Evolutionary conservation across 1,140 invertebrate species (phyloP), one percentile per base, ranked within the genome.

Genomic region (Dolichoris vasculosae): DNA sequence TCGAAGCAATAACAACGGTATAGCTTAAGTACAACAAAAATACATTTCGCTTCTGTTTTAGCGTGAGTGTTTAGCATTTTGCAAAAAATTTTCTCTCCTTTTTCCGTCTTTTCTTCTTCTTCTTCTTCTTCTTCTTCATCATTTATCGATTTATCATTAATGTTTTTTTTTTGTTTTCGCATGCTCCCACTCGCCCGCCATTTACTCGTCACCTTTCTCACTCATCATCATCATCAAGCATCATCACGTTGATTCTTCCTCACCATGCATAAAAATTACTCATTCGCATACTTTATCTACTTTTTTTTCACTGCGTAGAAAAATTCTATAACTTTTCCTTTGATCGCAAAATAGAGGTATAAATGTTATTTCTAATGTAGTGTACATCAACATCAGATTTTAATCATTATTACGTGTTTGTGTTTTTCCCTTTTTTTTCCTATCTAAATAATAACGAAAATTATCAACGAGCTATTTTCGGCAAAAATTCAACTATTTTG

Each of bases 21-120:
- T 79, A 86, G 85, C 87, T 88, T 88, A 88, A 88, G 87, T 88
- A 88, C 87, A 88, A 88, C 83, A 88, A 87, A 88, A 88, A 88
- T 88, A 84, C 84, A 86, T 86, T 86, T 86, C 73, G 84, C 84
- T 82, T 86, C 80, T 82, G 82, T 87, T 81, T 80, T 84, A 83
- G 78, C 86, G 86, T 84, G 86, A 87, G 82, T 84, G 82, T 59
- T 84, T 82, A 78, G 82, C 83, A 84, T 81, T 87, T 82, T 51
- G 81, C 78, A 73, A 81, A 84, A 73, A 59, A 67, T 43, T 84
- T 83, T 79, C 51, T 64, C 35, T 55, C 67, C 11, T 71, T 64
- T 40, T 73, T 38, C n/a, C 38, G 30, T 64, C 43, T 82, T 59
- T 63, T 82, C 20, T 77, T 48, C n/a, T 73, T 76, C 32, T 43